phyloP scores from a whole-genome alignment of 2,888 invertebrate species.

The Cistogaster globosa region DNA sequence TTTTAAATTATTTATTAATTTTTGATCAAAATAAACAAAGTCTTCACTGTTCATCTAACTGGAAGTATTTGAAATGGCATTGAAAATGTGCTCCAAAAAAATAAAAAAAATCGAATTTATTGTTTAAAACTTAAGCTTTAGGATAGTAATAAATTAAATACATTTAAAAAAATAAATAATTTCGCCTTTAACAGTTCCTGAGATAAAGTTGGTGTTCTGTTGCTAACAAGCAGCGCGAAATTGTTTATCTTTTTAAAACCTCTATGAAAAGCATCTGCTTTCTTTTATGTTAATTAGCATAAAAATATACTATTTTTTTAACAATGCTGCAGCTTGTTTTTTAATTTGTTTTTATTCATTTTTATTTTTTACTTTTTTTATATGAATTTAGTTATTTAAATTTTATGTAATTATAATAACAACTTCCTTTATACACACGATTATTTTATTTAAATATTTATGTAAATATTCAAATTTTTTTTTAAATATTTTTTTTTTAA shows the following conservation, averaged over 20 bases:
- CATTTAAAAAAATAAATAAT: slow-evolving; percentile 32
- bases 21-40: no score
- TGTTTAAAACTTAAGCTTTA: slow-evolving; percentile 14
- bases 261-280: slow-evolving; percentile 66
- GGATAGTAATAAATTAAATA: background rate
- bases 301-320: slow-evolving; percentile 12
- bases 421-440: slow-evolving; percentile 47
- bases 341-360: slow-evolving; percentile 17
- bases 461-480: slow-evolving; percentile 53
- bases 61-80: no score
- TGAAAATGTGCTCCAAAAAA: background rate
- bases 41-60: no score
- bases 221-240: slow-evolving; percentile 20
- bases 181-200: background rate
- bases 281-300: slow-evolving; percentile 56
- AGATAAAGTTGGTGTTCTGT: no score
- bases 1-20: no score
- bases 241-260: slow-evolving; percentile 42
- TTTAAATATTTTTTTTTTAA: slow-evolving; percentile 34
- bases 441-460: slow-evolving; percentile 25
- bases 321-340: slow-evolving; percentile 77
- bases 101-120: slow-evolving; percentile 43
- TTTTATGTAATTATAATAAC: slow-evolving; percentile 39
- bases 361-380: slow-evolving; percentile 18
- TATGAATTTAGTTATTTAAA: slow-evolving; percentile 13